These are phyloP conservation scores for Drosophila fulvimacula DNA, from an alignment of 2,888 invertebrate species.

Conservation along the genomic window DNA sequence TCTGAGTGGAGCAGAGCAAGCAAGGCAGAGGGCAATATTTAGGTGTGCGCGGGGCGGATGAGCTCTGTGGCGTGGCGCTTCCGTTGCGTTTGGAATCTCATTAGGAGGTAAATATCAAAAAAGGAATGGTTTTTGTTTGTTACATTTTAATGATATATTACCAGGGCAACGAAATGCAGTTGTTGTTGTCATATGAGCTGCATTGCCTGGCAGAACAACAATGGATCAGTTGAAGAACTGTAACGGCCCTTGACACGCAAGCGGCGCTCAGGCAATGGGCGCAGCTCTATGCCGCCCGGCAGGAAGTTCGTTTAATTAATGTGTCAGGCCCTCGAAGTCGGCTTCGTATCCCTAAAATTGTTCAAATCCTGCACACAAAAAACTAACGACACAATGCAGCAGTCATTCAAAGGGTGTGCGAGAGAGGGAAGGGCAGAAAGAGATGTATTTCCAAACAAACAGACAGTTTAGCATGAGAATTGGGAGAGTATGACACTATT, in stretches of 20 bases:
- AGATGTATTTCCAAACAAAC: slow-evolving; percentile 25
- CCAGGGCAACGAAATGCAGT: slow-evolving; percentile 46
- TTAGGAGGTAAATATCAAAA: slow-evolving; percentile 35
- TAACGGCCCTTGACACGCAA: slow-evolving; percentile 46
- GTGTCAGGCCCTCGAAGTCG: slow-evolving; percentile 43
- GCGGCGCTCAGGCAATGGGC: slow-evolving; percentile 23
- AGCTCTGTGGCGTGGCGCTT: slow-evolving; percentile 42
- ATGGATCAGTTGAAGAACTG: slow-evolving; percentile 13
- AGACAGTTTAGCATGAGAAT: slow-evolving; percentile 3
- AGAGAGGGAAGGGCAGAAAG: background rate
- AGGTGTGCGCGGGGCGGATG: slow-evolving; percentile 11
- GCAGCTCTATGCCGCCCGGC: slow-evolving; percentile 26
- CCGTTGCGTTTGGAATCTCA: slow-evolving; percentile 50
- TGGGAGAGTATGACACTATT: background rate
- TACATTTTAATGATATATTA: slow-evolving; percentile 56
- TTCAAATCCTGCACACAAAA: slow-evolving; percentile 33
- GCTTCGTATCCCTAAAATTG: slow-evolving; percentile 15
- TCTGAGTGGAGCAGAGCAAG: background rate
- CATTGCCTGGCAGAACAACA: slow-evolving; percentile 30
- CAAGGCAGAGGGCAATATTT: background rate
- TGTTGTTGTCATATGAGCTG: slow-evolving; percentile 36
- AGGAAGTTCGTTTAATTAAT: slow-evolving; percentile 58
- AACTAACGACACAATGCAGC: slow-evolving; percentile 14
- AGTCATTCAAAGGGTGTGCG: background rate
- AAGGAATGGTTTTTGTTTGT: slow-evolving; percentile 25